Evolutionary conservation across 2,888 invertebrate species (phyloP).

Genomic region (Terebella lapidaria): DNA sequence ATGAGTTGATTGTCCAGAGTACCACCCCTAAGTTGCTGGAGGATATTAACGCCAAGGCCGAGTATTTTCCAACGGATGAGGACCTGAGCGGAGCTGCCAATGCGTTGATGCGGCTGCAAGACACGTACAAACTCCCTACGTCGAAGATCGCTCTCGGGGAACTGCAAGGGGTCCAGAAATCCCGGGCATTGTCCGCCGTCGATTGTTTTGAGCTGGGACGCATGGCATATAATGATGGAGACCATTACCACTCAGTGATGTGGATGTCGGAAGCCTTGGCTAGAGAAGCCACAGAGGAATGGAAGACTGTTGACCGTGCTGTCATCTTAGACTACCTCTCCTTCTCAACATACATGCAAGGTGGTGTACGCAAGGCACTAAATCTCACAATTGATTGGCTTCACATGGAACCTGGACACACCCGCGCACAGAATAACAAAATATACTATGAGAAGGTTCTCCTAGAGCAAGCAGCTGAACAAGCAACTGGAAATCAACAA

Average conservation of each 20-base stretch:
- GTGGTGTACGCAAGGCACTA: slow-evolving; percentile 78
- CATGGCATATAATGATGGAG: slow-evolving; percentile 85
- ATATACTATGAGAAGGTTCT: slow-evolving; percentile 84
- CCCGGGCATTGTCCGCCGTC: too few species aligned
- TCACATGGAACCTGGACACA: slow-evolving; percentile 65
- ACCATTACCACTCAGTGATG: slow-evolving; percentile 83
- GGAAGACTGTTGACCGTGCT: slow-evolving; percentile 55
- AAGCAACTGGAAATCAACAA: slow-evolving; percentile 10
- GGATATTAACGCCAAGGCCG: not conserved
- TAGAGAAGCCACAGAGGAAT: not conserved
- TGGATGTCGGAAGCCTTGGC: slow-evolving; percentile 60
- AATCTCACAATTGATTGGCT: slow-evolving; percentile 84
- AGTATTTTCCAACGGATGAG: not conserved
- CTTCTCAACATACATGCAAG: slow-evolving; percentile 77
- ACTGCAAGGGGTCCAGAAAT: too few species aligned
- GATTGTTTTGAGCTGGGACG: slow-evolving; percentile 95
- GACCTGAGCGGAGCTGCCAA: not conserved
- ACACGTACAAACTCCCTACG: not conserved
- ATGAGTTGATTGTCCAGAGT: too few species aligned
- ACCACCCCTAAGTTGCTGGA: too few species aligned
- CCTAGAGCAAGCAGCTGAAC: slow-evolving; percentile 41
- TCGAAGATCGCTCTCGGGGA: too few species aligned
- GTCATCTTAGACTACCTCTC: slow-evolving; percentile 93
- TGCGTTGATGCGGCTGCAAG: not conserved
- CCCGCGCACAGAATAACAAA: slow-evolving; percentile 82